Conservation (phyloP, 2,888 invertebrate genomes). For the Malacosoma neustria region DNA sequence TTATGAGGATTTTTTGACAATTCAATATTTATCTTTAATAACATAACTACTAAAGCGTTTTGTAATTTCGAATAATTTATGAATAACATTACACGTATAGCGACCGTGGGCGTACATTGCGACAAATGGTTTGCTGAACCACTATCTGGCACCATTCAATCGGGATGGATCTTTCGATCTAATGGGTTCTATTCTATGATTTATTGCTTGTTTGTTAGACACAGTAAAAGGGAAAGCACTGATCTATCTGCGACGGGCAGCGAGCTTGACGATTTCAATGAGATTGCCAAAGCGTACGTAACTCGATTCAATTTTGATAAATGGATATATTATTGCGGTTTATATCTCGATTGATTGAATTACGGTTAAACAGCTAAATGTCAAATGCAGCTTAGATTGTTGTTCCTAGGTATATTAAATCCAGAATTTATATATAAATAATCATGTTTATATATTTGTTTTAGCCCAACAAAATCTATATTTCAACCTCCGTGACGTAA, state of each 20-base stretch:
- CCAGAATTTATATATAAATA: too few relatives aligned
- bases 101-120: conserved; percentile 18
- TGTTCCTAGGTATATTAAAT: too few relatives aligned
- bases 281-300: not conserved
- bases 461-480: too few relatives aligned
- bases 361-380: not conserved
- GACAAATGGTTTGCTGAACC: conserved; percentile 29
- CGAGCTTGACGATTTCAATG: not conserved
- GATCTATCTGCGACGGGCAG: conserved; percentile 11
- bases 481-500: too few relatives aligned
- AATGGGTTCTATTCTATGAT: conserved; percentile 39
- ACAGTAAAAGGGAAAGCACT: conserved; percentile 31
- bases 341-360: not conserved
- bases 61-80: too few relatives aligned
- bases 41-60: too few relatives aligned
- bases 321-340: not conserved
- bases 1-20: too few relatives aligned
- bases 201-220: conserved; percentile 42
- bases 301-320: not conserved
- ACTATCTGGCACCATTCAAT: conserved; percentile 34
- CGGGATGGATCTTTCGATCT: conserved; percentile 34
- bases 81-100: conserved; percentile 8
- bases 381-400: too few relatives aligned
- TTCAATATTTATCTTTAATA: too few relatives aligned
- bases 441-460: too few relatives aligned